These are phyloP conservation scores for Periophthalmodon schlosseri DNA, from an alignment of 2,113 vertebrate species.

Conservation along the genomic window DNA sequence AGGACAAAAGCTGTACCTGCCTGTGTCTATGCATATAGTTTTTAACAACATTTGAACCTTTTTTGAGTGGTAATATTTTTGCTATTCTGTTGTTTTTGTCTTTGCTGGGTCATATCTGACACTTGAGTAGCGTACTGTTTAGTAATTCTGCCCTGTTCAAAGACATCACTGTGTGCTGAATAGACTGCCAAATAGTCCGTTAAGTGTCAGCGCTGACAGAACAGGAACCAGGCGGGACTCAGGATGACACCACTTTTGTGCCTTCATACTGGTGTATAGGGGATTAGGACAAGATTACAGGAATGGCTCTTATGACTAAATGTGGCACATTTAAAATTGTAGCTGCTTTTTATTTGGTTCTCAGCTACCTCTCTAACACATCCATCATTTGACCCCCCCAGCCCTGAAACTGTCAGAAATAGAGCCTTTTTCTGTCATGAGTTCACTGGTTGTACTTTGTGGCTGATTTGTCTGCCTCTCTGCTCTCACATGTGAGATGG, in stretches of 20 bases:
- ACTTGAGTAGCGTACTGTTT: neutral
- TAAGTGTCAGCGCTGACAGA: neutral
- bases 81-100: neutral
- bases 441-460: constrained; percentile 41
- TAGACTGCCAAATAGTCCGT: neutral
- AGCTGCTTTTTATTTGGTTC: neutral
- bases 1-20: neutral
- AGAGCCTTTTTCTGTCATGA: constrained; percentile 51
- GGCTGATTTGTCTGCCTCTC: constrained; percentile 28
- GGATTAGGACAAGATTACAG: neutral
- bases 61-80: neutral
- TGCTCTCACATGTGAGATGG: constrained; percentile 13
- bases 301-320: neutral
- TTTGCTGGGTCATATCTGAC: neutral
- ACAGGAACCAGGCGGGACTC: neutral
- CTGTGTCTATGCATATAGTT: neutral
- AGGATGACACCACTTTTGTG: neutral
- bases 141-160: neutral
- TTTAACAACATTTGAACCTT: neutral
- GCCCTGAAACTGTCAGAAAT: constrained; percentile 2
- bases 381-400: constrained; percentile 8
- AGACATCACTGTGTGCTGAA: neutral
- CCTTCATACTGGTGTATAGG: neutral
- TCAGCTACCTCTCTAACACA: neutral
- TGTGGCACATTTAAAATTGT: neutral